Evolutionary conservation across 2,113 vertebrate genomes (phyloP).

Genomic region (Trematocara macrostoma): DNA sequence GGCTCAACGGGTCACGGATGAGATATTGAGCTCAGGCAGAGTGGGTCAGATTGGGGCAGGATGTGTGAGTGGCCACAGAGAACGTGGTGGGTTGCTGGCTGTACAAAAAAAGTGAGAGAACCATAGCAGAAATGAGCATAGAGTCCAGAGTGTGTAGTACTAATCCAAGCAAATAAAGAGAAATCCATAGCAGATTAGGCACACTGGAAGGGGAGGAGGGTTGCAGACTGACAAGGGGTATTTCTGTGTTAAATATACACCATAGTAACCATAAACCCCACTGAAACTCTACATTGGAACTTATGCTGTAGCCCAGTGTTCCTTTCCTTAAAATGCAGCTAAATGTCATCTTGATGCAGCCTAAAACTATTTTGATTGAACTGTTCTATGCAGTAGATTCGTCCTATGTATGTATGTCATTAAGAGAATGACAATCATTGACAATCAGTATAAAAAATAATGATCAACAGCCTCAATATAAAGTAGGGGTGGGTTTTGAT

Average conservation of each 20-base stretch:
- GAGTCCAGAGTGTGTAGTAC: neutral
- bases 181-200: neutral
- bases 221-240: neutral
- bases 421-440: neutral
- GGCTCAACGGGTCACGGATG: rapidly evolving
- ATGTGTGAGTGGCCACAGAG: neutral
- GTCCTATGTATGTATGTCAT: neutral
- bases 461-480: neutral
- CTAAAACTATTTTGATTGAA: neutral
- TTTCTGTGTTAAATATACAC: neutral
- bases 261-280: neutral
- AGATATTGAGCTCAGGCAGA: neutral
- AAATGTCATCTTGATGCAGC: neutral
- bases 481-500: no score
- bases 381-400: neutral
- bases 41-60: neutral
- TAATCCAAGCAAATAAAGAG: neutral
- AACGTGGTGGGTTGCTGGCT: neutral
- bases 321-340: neutral
- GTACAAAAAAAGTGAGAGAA: neutral
- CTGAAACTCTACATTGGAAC: neutral
- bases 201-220: neutral
- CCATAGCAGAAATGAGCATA: neutral
- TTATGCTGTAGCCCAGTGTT: rapidly evolving
- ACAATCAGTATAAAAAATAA: neutral